These are phyloP conservation scores for Anthoscopus minutus DNA, from an alignment of 2,113 vertebrate species.

Conservation along the genomic window DNA sequence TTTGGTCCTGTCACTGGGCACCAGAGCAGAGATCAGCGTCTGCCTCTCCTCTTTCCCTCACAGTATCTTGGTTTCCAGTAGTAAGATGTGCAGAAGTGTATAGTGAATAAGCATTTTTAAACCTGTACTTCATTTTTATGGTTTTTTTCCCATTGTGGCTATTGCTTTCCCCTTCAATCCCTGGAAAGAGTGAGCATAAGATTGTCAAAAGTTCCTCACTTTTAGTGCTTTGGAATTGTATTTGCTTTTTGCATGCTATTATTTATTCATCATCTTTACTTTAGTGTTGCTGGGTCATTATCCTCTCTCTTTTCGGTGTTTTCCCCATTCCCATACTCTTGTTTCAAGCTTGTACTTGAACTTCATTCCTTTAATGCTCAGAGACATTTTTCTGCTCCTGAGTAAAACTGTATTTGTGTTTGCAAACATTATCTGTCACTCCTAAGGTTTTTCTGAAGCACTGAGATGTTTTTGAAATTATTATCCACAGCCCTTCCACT, in stretches of 20 bases:
- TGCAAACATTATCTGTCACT: background rate
- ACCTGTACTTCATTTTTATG: background rate
- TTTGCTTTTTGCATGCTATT: background rate
- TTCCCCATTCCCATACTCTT: background rate
- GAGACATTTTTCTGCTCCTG: background rate
- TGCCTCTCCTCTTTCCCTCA: background rate
- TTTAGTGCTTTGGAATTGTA: background rate
- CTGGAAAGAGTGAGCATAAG: background rate
- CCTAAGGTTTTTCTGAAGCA: background rate
- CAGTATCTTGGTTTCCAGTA: background rate
- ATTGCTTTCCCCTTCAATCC: background rate
- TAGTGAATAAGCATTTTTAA: background rate
- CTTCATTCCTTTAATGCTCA: background rate
- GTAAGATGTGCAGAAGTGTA: background rate
- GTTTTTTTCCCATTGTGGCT: background rate
- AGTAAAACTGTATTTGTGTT: background rate
- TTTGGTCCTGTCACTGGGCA: accelerated
- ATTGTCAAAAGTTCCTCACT: background rate
- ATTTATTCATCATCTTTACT: background rate
- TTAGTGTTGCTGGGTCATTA: background rate
- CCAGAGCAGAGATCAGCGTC: too few relatives aligned
- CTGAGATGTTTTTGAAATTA: background rate
- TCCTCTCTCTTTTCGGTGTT: background rate
- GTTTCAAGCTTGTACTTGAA: background rate
- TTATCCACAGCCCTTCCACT: background rate